These are phyloP conservation scores for Nannoperca australis DNA, from an alignment of 2,797 vertebrate species.

Conservation along the genomic window DNA sequence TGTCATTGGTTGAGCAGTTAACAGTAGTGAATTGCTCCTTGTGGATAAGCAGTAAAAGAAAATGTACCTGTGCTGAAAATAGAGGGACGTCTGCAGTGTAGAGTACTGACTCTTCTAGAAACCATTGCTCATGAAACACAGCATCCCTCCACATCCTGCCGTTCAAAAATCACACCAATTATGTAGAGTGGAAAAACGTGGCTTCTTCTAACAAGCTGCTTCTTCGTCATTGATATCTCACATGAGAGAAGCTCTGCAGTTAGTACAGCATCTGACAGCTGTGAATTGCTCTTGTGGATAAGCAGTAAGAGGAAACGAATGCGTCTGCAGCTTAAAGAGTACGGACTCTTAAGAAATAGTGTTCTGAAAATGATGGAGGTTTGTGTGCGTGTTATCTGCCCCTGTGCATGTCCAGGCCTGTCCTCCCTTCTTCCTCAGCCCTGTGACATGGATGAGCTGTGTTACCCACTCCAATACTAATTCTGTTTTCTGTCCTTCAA, in stretches of 20 bases:
- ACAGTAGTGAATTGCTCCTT: conserved; percentile 7
- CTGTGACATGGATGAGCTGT: conserved; percentile 48
- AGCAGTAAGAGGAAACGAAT: neutral
- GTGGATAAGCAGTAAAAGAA: conserved; percentile 43
- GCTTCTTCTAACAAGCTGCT: neutral
- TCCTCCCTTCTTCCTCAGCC: neutral
- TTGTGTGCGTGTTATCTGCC: neutral
- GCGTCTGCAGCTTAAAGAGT: neutral
- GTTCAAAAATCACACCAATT: neutral
- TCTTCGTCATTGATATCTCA: neutral
- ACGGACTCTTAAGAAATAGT: neutral
- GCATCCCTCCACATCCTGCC: neutral
- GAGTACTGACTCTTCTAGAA: neutral
- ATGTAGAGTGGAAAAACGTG: neutral
- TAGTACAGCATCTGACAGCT: neutral
- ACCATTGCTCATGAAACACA: neutral
- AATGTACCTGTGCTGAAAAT: conserved; percentile 29
- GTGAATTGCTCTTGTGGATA: neutral
- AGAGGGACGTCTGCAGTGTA: conserved; percentile 16
- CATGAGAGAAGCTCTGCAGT: neutral
- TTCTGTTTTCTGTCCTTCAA: conserved; percentile 64
- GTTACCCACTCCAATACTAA: conserved; percentile 49
- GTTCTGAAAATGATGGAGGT: neutral
- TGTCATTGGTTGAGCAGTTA: conserved; percentile 45
- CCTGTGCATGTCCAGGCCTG: neutral